These are phyloP conservation scores for Cololabis saira DNA, from an alignment of 2,113 vertebrate species.

Conservation along the genomic window DNA sequence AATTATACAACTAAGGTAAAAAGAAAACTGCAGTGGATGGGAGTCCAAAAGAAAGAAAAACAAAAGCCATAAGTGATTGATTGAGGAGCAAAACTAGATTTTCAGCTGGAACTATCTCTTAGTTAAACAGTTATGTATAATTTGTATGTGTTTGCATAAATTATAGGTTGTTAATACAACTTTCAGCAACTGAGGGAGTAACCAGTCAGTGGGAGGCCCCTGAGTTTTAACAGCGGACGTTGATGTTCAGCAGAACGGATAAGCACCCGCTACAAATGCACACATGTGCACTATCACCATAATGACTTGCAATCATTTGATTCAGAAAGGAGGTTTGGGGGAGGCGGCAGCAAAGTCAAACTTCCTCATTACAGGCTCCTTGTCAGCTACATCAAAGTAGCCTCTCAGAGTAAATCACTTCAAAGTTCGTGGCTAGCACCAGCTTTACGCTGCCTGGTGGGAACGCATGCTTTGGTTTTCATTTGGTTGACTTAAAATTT, in stretches of 20 bases:
- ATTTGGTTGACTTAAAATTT: slow-evolving; percentile 44
- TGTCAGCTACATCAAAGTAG: slow-evolving; percentile 48
- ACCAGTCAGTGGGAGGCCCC: no score
- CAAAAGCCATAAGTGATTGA: no score
- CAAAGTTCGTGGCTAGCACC: slow-evolving; percentile 32
- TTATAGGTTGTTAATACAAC: no score
- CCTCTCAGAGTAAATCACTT: slow-evolving; percentile 28
- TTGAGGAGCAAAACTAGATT: no score
- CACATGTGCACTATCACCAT: not conserved
- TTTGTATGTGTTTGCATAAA: no score
- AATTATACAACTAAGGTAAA: no score
- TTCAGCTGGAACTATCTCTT: no score
- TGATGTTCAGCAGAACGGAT: slow-evolving; percentile 10
- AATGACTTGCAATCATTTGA: slow-evolving; percentile 23
- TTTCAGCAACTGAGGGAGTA: no score
- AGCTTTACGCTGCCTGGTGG: slow-evolving; percentile 21
- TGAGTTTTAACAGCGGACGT: not conserved
- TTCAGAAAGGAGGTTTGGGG: slow-evolving; percentile 12
- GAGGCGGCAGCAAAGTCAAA: slow-evolving; percentile 23
- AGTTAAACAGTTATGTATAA: no score
- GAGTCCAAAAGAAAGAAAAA: no score
- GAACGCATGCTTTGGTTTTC: slow-evolving; percentile 43
- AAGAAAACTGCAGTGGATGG: no score
- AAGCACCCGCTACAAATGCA: slow-evolving; percentile 26
- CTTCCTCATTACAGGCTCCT: slow-evolving; percentile 59